These are phyloP conservation scores for Teleogryllus oceanicus DNA, from an alignment of 2,888 invertebrate genomes.

Conservation along the genomic window DNA sequence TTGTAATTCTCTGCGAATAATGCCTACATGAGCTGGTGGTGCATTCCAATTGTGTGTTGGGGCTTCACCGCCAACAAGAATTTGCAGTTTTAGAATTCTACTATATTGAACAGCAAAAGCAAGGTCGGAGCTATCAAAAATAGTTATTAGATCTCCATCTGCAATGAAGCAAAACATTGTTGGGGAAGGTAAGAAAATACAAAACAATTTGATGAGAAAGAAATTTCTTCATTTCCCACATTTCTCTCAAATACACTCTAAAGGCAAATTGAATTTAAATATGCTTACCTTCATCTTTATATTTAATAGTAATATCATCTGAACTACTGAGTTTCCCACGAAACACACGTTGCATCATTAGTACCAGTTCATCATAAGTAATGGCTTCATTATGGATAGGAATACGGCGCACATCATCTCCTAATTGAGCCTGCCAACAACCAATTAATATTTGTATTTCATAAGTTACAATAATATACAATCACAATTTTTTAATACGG, in stretches of 20 bases:
- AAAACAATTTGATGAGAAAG: neutral
- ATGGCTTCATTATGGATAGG: conserved; percentile 70
- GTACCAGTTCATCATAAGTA: conserved; percentile 63
- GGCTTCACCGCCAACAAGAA: conserved; percentile 51
- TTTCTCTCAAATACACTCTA: neutral
- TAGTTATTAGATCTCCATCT: conserved; percentile 69
- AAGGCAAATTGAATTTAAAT: too few relatives aligned
- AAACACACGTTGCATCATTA: conserved; percentile 72
- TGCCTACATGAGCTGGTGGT: conserved; percentile 40
- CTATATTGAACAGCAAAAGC: conserved; percentile 67
- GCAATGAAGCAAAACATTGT: conserved; percentile 41
- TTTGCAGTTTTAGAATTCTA: conserved; percentile 60
- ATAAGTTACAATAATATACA: neutral
- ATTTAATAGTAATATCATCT: conserved; percentile 67
- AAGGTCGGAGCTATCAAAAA: conserved; percentile 66
- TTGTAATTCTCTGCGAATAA: conserved; percentile 47
- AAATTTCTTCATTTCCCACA: neutral
- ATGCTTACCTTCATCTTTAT: conserved; percentile 63
- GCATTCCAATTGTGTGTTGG: conserved; percentile 43
- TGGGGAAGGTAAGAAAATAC: neutral
- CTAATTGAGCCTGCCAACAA: conserved; percentile 53
- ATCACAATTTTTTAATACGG: neutral
- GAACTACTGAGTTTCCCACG: conserved; percentile 58
- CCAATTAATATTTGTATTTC: neutral
- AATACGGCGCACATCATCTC: conserved; percentile 64